Evolutionary conservation across 2,888 invertebrate species (phyloP).

Genomic region (Drosophila flavopinicola): DNA sequence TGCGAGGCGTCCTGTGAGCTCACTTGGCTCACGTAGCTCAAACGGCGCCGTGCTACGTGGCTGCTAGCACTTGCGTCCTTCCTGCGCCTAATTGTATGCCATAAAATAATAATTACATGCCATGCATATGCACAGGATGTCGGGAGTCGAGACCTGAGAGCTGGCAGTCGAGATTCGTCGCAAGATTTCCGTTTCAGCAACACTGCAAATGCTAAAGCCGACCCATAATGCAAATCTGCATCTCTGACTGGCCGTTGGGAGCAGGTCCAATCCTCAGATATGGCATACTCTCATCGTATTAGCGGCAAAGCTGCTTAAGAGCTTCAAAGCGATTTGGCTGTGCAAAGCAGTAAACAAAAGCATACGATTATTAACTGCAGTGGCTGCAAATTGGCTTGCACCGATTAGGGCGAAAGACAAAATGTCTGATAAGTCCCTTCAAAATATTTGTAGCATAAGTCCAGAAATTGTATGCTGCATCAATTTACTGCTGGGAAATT

Average conservation of each 20-base stretch:
- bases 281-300: conserved; percentile 2
- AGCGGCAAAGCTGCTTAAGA: conserved; percentile 8
- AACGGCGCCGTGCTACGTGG: conserved; percentile 15
- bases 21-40: conserved; percentile 47
- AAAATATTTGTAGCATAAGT: no score
- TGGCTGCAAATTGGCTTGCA: no score
- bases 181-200: conserved; percentile 44
- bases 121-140: conserved; percentile 62
- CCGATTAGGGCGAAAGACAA: no score
- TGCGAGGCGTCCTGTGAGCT: background rate
- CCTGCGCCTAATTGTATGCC: conserved; percentile 74
- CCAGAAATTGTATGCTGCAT: no score
- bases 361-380: background rate
- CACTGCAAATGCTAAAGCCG: conserved; percentile 7
- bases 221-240: conserved; percentile 7
- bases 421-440: no score
- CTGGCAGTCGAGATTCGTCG: conserved; percentile 2
- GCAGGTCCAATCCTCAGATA: background rate
- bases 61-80: conserved; percentile 43
- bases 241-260: background rate
- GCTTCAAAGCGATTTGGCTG: conserved; percentile 3
- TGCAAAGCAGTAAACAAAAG: background rate
- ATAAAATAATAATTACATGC: conserved; percentile 79
- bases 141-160: background rate
- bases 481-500: no score